Conservation (phyloP, 2,888 invertebrate genomes). For the Mayetiola destructor region DNA sequence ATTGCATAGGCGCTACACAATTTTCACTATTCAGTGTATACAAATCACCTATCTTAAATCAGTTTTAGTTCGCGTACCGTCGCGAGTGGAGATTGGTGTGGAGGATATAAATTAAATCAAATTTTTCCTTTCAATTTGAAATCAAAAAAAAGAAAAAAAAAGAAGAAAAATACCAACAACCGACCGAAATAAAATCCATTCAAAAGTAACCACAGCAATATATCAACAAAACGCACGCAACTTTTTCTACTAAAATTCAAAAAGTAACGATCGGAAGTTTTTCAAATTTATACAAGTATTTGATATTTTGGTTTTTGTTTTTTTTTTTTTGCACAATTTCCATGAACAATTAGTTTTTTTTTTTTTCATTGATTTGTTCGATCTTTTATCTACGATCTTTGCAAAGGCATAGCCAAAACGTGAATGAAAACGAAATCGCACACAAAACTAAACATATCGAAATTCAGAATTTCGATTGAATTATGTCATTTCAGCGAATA, state of each 20-base stretch:
- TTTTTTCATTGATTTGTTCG: too few species aligned
- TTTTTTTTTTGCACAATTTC: not conserved
- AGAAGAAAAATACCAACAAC: constrained; percentile 8
- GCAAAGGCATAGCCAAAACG: too few species aligned
- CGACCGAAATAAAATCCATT: constrained; percentile 10
- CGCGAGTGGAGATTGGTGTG: constrained; percentile 21
- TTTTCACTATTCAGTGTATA: not conserved
- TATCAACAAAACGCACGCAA: constrained; percentile 10
- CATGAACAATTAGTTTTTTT: too few species aligned
- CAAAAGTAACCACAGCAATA: constrained; percentile 8
- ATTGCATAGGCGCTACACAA: not conserved
- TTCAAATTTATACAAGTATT: not conserved
- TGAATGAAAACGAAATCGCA: too few species aligned
- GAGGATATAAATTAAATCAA: constrained; percentile 13
- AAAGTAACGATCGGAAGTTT: not conserved
- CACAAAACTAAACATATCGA: too few species aligned
- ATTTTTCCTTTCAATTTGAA: not conserved
- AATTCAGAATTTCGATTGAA: too few species aligned
- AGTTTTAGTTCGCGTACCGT: constrained; percentile 23
- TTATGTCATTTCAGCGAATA: too few species aligned
- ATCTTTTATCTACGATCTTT: too few species aligned
- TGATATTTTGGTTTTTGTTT: not conserved
- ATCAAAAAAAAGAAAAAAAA: constrained; percentile 15
- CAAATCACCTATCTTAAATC: constrained; percentile 18
- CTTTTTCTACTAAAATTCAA: not conserved